Evolutionary conservation across 2,797 vertebrate genomes (phyloP), one percentile per base, ranked within the genome.

Genomic region (Botia kubotai): DNA sequence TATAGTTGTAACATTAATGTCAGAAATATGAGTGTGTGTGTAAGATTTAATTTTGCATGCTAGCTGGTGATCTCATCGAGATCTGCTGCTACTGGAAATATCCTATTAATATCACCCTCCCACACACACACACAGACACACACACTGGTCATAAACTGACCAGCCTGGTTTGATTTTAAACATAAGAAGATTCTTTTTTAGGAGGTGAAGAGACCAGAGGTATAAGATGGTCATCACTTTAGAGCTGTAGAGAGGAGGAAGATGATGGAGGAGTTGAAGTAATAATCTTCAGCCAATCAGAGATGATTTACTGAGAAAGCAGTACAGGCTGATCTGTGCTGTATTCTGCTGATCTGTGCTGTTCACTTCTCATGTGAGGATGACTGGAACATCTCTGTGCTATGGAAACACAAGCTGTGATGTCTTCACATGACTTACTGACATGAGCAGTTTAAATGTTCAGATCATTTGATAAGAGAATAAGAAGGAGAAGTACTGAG

Each of bases 351-450:
- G n/a, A n/a, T n/a, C 48, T 29, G 23, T 50, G 52, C 82, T 73
- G 77, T 69, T 87, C 82, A 87, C 19, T 48, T 55, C 69, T 80
- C 86, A 73, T 85, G 86, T 84, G 83, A 77, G 67, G 33, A 58
- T 90, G 87, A 89, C 71, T 72, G 52, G n/a, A 43, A 43, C 53
- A 53, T 46, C 83, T 4, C 82, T 79, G 76, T 77, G 75, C 46
- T 7, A 23, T 48, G 50, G 8, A 63, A 33, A 4, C 16, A 53
- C 50, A 67, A 17, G 19, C 75, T 68, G 36, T 79, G 16, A 75
- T 71, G 29, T 50, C 46, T 60, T 46, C 6, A 60, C 4, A 43
- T 17, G 14, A 55, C 29, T 29, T 29, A 29, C 2, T 29, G 29
- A 29, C 29, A 2, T 29, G 29, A 2, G 4, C 2, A 29, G 29